These are phyloP conservation scores for Phymanthus crucifer DNA, from an alignment of 92 coral and sea anemone species.

Conservation along the genomic window DNA sequence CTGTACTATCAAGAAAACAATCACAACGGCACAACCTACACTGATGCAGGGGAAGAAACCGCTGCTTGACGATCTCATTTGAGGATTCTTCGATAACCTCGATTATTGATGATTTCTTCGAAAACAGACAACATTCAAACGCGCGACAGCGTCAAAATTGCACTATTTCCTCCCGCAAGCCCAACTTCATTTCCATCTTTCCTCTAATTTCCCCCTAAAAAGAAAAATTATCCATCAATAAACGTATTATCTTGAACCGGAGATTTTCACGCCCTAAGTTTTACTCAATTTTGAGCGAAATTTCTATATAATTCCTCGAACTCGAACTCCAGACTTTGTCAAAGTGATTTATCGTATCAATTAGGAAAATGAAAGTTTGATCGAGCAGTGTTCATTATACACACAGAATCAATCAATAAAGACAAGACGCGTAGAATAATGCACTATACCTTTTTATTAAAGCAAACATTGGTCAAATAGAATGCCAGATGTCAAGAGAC, in stretches of 20 bases:
- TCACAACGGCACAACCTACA: too few relatives aligned
- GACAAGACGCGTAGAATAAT: background rate
- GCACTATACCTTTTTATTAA: background rate
- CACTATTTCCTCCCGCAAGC: background rate
- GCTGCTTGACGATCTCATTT: background rate
- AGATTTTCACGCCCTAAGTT: too few relatives aligned
- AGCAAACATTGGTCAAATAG: background rate
- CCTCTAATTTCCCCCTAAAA: background rate
- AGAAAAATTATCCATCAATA: too few relatives aligned
- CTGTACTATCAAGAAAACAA: too few relatives aligned
- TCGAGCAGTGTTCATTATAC: too few relatives aligned
- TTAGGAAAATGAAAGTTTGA: too few relatives aligned
- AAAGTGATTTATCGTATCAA: too few relatives aligned
- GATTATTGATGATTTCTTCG: background rate
- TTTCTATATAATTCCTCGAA: too few relatives aligned
- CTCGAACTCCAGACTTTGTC: too few relatives aligned
- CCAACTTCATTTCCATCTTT: background rate
- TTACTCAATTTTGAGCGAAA: too few relatives aligned
- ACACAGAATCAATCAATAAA: background rate
- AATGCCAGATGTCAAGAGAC: background rate
- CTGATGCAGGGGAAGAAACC: background rate
- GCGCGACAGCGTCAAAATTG: background rate
- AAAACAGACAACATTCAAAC: background rate
- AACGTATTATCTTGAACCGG: too few relatives aligned
- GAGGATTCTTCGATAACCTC: background rate